These are phyloP conservation scores for Streblospio benedicti DNA, from an alignment of 1,140 invertebrate species.

Conservation along the genomic window DNA sequence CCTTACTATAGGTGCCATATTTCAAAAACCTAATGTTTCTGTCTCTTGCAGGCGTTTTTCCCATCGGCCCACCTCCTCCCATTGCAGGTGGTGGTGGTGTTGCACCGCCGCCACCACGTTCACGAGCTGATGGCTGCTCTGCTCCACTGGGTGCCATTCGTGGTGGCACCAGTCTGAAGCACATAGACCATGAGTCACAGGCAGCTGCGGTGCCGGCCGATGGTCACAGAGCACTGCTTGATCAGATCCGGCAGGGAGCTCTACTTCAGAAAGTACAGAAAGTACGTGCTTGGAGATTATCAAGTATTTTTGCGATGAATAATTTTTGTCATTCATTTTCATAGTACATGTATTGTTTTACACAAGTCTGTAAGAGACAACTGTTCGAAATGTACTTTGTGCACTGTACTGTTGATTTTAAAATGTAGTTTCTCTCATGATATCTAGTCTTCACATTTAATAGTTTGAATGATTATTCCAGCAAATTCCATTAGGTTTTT, in stretches of 20 bases:
- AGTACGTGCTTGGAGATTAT: constrained; percentile 23
- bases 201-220: constrained; percentile 31
- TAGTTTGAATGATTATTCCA: no score
- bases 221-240: constrained; percentile 62
- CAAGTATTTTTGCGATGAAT: no score
- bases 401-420: no score
- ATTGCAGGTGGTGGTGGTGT: constrained; percentile 19
- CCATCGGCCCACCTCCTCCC: constrained; percentile 22
- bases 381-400: no score
- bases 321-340: background rate
- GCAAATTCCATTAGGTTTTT: no score
- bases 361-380: no score
- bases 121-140: constrained; percentile 52
- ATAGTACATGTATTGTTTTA: background rate
- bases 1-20: background rate
- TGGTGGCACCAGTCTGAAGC: constrained; percentile 52
- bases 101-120: constrained; percentile 22
- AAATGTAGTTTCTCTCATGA: no score
- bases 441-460: no score
- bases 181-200: constrained; percentile 29
- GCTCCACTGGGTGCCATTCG: constrained; percentile 71
- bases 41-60: background rate
- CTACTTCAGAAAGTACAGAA: constrained; percentile 65
- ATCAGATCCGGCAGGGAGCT: constrained; percentile 69
- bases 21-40: background rate